phyloP scores from a whole-genome alignment of 2,888 invertebrate species.

The Zygaena filipendulae region DNA sequence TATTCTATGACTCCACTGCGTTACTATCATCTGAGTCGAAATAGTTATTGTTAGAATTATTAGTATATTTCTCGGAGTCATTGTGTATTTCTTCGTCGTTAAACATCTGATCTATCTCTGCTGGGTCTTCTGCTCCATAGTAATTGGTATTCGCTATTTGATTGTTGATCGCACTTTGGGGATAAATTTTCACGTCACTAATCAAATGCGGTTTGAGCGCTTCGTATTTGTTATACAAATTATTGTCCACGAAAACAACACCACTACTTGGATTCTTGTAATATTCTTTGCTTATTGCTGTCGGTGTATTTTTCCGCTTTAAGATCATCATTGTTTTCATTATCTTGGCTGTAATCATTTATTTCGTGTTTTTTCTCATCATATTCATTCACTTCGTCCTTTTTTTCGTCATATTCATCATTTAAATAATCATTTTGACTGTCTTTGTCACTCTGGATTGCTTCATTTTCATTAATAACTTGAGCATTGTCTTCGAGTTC shows the following conservation, averaged over 20 bases:
- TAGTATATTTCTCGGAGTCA: slow-evolving; percentile 23
- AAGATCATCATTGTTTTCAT: slow-evolving; percentile 11
- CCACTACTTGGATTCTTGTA: too few relatives aligned
- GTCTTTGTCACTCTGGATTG: slow-evolving; percentile 9
- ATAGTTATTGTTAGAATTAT: slow-evolving; percentile 38
- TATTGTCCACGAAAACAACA: slow-evolving; percentile 19
- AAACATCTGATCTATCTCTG: slow-evolving; percentile 26
- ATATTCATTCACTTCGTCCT: slow-evolving; percentile 6
- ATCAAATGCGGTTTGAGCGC: slow-evolving; percentile 28
- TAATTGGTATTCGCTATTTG: slow-evolving; percentile 19
- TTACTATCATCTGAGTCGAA: slow-evolving; percentile 33
- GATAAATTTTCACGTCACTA: slow-evolving; percentile 26
- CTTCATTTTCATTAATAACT: slow-evolving; percentile 21
- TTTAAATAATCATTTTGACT: slow-evolving; percentile 15
- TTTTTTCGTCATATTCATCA: slow-evolving; percentile 15
- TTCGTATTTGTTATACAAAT: slow-evolving; percentile 28
- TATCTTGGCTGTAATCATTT: slow-evolving; percentile 7
- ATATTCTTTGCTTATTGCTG: too few relatives aligned
- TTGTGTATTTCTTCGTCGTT: slow-evolving; percentile 32
- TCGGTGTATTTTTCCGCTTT: slow-evolving; percentile 16
- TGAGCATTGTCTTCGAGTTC: slow-evolving; percentile 7
- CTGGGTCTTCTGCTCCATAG: slow-evolving; percentile 24
- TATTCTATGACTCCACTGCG: slow-evolving; percentile 42
- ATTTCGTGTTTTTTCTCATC: slow-evolving; percentile 12
- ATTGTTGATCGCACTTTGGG: slow-evolving; percentile 31